phyloP scores from a whole-genome alignment of 2,888 invertebrate species.

The Perdita meconis region DNA sequence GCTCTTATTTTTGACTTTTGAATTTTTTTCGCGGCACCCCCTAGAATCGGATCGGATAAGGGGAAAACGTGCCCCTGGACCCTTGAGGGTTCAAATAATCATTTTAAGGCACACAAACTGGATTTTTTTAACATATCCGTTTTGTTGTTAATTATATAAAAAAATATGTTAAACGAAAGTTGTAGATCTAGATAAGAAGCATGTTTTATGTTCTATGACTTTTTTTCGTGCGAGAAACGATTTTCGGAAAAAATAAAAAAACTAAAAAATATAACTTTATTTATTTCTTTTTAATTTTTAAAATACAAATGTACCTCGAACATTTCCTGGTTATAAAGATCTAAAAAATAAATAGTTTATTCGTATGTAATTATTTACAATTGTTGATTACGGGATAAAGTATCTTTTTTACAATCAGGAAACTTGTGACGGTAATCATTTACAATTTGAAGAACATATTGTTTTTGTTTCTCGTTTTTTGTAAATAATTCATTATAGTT shows the following conservation, averaged over 20 bases:
- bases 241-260: conserved; percentile 1
- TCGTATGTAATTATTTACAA: neutral
- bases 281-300: neutral
- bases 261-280: neutral
- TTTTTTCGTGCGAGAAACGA: neutral
- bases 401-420: neutral
- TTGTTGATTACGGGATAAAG: neutral
- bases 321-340: neutral
- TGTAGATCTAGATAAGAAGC: neutral
- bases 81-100: neutral
- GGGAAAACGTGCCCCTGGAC: neutral
- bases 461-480: neutral
- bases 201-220: neutral
- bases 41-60: too few species aligned
- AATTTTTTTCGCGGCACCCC: too few species aligned
- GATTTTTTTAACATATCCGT: neutral
- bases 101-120: neutral
- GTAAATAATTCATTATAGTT: conserved; percentile 9
- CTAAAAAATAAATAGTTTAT: neutral
- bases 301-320: neutral
- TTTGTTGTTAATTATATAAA: neutral
- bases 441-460: conserved; percentile 3
- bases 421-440: conserved; percentile 8
- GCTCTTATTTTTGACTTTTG: too few species aligned
- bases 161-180: neutral